Evolutionary conservation across 2,888 invertebrate species (phyloP).

Genomic region (Hypsopygia costalis): DNA sequence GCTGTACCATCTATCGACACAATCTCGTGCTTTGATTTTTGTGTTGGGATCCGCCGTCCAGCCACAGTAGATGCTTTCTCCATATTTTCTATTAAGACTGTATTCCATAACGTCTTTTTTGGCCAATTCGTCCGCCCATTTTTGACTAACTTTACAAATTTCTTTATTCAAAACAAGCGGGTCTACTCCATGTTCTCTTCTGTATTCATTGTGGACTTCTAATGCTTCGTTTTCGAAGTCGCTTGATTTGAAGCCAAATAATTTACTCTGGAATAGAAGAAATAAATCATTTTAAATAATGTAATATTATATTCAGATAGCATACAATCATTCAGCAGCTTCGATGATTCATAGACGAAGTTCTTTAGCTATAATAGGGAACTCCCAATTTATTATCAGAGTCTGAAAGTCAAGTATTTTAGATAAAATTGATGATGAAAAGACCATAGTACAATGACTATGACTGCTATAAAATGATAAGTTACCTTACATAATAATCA

Average conservation of each 20-base stretch:
- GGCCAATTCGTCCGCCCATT: constrained; percentile 86
- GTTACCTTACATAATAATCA: too few relatives aligned
- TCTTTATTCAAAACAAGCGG: constrained; percentile 81
- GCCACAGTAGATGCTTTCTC: constrained; percentile 87
- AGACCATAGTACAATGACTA: too few relatives aligned
- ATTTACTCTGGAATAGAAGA: constrained; percentile 57
- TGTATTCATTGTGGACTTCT: constrained; percentile 63
- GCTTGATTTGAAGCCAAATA: constrained; percentile 57
- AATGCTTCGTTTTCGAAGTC: constrained; percentile 67
- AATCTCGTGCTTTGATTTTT: constrained; percentile 84
- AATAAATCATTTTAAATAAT: constrained; percentile 1
- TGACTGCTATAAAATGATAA: too few relatives aligned
- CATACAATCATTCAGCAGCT: too few relatives aligned
- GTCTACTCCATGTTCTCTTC: constrained; percentile 64
- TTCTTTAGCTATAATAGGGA: too few relatives aligned
- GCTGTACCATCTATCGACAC: constrained; percentile 88
- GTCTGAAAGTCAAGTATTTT: too few relatives aligned
- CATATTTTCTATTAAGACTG: constrained; percentile 82
- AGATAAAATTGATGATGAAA: too few relatives aligned
- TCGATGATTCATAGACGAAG: too few relatives aligned
- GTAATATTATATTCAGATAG: too few relatives aligned
- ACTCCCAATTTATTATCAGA: too few relatives aligned
- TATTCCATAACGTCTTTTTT: constrained; percentile 83
- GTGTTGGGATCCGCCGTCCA: constrained; percentile 84
- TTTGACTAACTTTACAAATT: constrained; percentile 82